Evolutionary conservation across 2,113 vertebrate species (phyloP).

Genomic region (Sinocyclocheilus grahami): DNA sequence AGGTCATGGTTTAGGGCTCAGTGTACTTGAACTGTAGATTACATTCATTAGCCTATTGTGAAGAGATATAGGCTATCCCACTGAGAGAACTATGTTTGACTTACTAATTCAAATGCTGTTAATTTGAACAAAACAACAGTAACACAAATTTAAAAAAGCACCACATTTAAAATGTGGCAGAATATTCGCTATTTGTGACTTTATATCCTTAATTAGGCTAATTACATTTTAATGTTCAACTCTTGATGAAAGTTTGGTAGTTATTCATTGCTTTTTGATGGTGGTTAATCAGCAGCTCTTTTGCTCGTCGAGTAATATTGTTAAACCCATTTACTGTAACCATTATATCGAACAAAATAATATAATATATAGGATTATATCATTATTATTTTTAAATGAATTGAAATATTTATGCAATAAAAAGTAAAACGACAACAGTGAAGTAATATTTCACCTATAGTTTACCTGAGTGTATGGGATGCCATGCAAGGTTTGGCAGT

Average conservation of each 20-base stretch:
- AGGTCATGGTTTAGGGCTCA: background rate
- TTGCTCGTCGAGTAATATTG: background rate
- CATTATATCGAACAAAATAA: background rate
- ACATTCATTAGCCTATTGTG: background rate
- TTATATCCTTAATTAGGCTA: background rate
- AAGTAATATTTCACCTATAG: background rate
- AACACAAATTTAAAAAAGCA: background rate
- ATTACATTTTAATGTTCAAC: background rate
- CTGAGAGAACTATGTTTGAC: background rate
- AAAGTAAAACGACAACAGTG: background rate
- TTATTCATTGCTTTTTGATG: background rate
- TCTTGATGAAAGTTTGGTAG: background rate
- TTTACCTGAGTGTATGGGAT: background rate
- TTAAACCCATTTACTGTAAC: background rate
- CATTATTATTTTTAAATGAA: background rate
- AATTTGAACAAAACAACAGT: background rate
- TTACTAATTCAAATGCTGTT: background rate
- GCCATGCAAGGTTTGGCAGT: conserved; percentile 8
- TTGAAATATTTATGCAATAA: background rate
- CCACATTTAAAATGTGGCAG: background rate
- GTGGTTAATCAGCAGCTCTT: background rate
- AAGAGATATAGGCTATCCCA: background rate
- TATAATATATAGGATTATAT: background rate
- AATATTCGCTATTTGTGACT: background rate
- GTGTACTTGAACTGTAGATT: background rate